Base-by-base conservation (phyloP, 1,140 invertebrate species). In the Rhagoletis zephyria region DNA sequence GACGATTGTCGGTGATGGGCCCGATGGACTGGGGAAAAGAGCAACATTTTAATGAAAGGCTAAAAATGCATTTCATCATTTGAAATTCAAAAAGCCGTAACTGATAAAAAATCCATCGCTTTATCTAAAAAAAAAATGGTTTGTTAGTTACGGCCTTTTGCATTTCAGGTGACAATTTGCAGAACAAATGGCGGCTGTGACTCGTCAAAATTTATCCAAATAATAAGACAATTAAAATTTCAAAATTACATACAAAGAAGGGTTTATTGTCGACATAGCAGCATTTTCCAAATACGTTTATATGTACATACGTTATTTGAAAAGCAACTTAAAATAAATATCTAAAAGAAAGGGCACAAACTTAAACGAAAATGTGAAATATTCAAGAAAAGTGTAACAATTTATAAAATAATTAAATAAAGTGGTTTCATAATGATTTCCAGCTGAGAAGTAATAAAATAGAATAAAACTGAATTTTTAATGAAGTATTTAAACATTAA, bases 1-100 rank as follows among this genome's bases (percentile, higher is more conserved):
- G 91, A 89, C 94, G 88, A 89, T 93, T 90, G 92, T 94, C 93
- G 90, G 95, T 93, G 40, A 93, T 90, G 61, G 90, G 92, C 86
- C 89, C 90, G 88, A 93, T 93, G 81, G 92, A 93, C 93, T 93
- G 88, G 81, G 64, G 89, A 63, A 63, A 14, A n/a, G 4, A n/a
- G 61, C 7, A 63, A 14, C 5, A 4, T n/a, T 51, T n/a, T 51
- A 30, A 14, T 51, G 6, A 85, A 85, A 48, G n/a, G 45, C 10
- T 85, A 48, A 1, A 3, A 51, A 51, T 30, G 30, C 30, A 30
- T 30, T 30, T 30, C 30, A 30, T 30, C 30, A 30, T 30, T 1
- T 30, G 30, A 30, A 30, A 30, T 30, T 30, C 30, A 30, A 30
- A 30, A 30, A 30, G 30, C 30, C 30, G 30, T 30, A 30, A 30